Evolutionary conservation across 2,797 vertebrate species (phyloP), one percentile per base, ranked within the genome.

Genomic region (Sebastes ruberrimus): DNA sequence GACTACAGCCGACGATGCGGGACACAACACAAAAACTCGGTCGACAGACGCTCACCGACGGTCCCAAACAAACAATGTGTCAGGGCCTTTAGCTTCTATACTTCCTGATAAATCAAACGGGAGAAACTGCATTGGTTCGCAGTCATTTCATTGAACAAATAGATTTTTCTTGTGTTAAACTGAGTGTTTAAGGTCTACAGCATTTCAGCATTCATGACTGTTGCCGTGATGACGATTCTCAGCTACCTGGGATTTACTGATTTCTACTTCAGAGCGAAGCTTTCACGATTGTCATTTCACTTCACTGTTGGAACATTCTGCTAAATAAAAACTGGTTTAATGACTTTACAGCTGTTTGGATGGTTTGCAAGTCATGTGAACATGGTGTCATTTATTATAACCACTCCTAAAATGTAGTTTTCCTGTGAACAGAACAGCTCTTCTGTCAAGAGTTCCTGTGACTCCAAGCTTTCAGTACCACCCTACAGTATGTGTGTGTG

Each of bases 301-400:
- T 65, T 33, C 7, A 23, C 14, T 49, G 53, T 76, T 35, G 25
- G 18, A 61, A 74, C 28, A 18, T 7, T 63, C 38, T 82, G 52
- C 53, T 80, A 70, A 86, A 86, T 82, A 75, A 80, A 80, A 61
- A 53, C 62, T 8, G 62, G 67, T 64, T 46, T 49, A 4, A 9
- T 55, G 22, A 76, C 28, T 60, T 68, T 2, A 20, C 60, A 57
- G 23, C 7, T 70, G 33, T 56, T 70, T 35, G 14, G 14, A 14
- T 42, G 14, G 38, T 3, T 16, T 42, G n/a, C 0, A 42, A 42
- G 13, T 42, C 38, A 42, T 27, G 5, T 22, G 2, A 66, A 52
- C 66, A 22, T 23, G 14, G n/a, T 52, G 35, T 28, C 6, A 56
- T 64, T 32, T 23, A 66, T 35, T 74, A 33, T 20, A 73, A 71